phyloP scores from a whole-genome alignment of 2,888 invertebrate genomes.

The Rapana venosa region DNA sequence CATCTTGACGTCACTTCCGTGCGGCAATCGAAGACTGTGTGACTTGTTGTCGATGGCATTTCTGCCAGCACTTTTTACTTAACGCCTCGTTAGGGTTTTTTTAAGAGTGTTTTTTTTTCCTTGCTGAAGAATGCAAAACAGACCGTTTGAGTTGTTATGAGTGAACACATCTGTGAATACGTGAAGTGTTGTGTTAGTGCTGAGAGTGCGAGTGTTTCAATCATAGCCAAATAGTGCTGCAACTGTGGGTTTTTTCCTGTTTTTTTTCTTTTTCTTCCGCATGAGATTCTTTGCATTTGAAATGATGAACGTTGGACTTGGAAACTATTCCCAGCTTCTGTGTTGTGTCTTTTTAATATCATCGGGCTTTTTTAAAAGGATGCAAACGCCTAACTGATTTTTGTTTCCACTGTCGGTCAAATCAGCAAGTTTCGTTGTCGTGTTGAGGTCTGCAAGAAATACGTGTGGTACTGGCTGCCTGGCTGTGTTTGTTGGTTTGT shows the following conservation, averaged over 20 bases:
- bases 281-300: constrained; percentile 2
- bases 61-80: neutral
- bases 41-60: neutral
- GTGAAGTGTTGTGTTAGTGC: neutral
- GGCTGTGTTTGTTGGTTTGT: neutral
- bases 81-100: neutral
- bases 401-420: neutral
- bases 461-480: too few species aligned
- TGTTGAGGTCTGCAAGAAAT: constrained; percentile 8
- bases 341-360: constrained; percentile 19
- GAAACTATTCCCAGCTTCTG: neutral
- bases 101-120: neutral
- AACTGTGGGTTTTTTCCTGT: neutral
- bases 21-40: neutral
- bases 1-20: neutral
- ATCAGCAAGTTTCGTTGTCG: neutral
- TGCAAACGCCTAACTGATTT: neutral
- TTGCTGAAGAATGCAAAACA: constrained; percentile 20
- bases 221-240: neutral
- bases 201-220: neutral
- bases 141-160: neutral
- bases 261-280: neutral
- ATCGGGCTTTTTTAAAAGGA: constrained; percentile 23
- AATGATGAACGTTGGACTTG: neutral
- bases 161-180: neutral